Evolutionary conservation across 2,888 invertebrate genomes (phyloP).

Genomic region (Beris chalybata): DNA sequence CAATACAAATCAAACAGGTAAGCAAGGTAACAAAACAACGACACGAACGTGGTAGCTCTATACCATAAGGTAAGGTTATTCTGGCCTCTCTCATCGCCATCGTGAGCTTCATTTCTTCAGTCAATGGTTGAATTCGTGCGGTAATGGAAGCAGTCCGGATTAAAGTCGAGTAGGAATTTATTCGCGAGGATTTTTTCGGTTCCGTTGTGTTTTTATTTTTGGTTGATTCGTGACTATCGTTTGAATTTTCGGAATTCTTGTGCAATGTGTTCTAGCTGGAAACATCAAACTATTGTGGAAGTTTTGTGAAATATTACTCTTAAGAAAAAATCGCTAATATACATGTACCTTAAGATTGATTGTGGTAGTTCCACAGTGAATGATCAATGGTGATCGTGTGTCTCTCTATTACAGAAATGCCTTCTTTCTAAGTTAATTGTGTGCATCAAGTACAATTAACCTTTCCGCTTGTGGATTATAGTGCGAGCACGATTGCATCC

Average conservation of each 20-base stretch:
- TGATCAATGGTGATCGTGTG: too few relatives aligned
- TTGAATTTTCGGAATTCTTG: too few relatives aligned
- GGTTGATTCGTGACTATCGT: too few relatives aligned
- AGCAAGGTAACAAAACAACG: conserved; percentile 22
- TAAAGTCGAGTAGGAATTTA: too few relatives aligned
- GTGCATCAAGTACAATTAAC: conserved; percentile 16
- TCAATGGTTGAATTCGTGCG: conserved; percentile 19
- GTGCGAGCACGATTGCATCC: conserved; percentile 18
- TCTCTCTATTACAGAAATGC: not conserved
- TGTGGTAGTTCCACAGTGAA: too few relatives aligned
- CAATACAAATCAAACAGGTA: conserved; percentile 23
- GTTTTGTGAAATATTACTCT: too few relatives aligned
- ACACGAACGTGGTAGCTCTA: conserved; percentile 22
- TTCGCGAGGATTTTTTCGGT: too few relatives aligned
- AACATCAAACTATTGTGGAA: too few relatives aligned
- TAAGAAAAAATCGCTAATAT: too few relatives aligned
- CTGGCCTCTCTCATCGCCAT: not conserved
- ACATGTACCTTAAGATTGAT: too few relatives aligned
- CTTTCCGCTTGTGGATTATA: conserved; percentile 26
- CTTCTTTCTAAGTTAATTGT: conserved; percentile 11
- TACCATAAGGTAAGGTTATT: not conserved
- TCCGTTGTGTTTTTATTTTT: too few relatives aligned
- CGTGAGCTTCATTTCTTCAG: conserved; percentile 9
- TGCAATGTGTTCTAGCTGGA: too few relatives aligned
- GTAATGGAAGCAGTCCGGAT: conserved; percentile 5